Percentiles rank a stretch among this genome's conserved stretches.
These are phyloP conservation scores for Labia minor DNA, from an alignment of 2,888 invertebrate genomes.

Conservation along the genomic window DNA sequence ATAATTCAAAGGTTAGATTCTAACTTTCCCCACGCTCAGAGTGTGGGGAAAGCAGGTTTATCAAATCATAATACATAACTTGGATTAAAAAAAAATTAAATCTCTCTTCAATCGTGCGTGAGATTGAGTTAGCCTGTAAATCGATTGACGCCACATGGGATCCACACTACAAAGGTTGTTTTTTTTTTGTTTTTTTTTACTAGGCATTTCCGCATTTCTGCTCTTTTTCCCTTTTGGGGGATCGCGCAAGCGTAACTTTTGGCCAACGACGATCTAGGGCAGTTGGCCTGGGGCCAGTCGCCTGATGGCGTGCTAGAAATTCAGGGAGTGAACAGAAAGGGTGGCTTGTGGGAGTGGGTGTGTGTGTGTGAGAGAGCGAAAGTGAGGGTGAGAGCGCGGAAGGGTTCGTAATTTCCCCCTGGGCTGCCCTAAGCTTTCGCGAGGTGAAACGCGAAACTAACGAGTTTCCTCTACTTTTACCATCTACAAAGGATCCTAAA, in stretches of 20 bases:
- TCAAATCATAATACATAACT: background rate
- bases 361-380: background rate
- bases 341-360: background rate
- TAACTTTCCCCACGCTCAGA: too few species aligned
- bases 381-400: too few species aligned
- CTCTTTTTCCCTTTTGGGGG: constrained; percentile 1
- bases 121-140: constrained; percentile 8
- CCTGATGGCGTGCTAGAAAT: background rate
- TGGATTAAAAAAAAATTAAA: background rate
- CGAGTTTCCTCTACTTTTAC: background rate
- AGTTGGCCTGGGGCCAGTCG: background rate
- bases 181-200: background rate
- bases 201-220: constrained; percentile 5
- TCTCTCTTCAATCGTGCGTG: background rate
- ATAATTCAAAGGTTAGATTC: too few species aligned
- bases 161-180: background rate
- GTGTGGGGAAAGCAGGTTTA: too few species aligned
- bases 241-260: constrained; percentile 13
- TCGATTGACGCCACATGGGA: constrained; percentile 8
- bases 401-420: background rate
- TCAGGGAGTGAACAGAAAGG: background rate
- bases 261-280: background rate
- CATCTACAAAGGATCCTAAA: too few species aligned
- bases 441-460: constrained; percentile 13
- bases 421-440: background rate